Base-by-base conservation (phyloP, 2,113 vertebrate species). In the Amblyornis subalaris region DNA sequence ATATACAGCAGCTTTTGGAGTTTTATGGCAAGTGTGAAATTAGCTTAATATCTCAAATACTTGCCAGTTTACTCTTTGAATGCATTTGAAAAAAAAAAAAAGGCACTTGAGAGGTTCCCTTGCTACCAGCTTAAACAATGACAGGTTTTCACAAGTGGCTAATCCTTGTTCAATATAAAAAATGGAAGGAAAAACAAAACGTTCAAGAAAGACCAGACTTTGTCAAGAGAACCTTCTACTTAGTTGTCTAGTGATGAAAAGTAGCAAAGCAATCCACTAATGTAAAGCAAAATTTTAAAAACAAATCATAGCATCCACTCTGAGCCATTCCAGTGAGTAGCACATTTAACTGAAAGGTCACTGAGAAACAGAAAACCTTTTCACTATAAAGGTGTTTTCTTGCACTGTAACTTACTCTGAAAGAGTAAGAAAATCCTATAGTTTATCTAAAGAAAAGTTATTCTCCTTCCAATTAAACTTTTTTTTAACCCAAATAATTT, bases 251-350 rank as follows among this genome's bases (percentile, higher is more conserved):
- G 14, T 8, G 4, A 29, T 20, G 33, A 66, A 66, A 80, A 45
- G 50, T 11, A 84, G 57, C 23, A 90, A 74, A 64, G 6, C 23
- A 50, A 84, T 42, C 14, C 9, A 42, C 11, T 38, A 33, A 2
- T 53, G 33, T 38, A 40, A 92, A 58, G 24, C 9, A 80, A 71
- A 92, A 77, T 1, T 51, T 44, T 10, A 50, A 74, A 75, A 92
- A 38, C 20, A 73, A 47, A 78, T 64, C 0, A 0, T 13, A 58
- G 24, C 24, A 71, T 17, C 26, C 12, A 62, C 26, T 36, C 23
- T 33, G 33, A 72, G 35, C 42, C 58, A 25, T 22, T 81, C 55
- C n/a, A 44, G 1, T 20, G 75, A 66, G 24, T 4, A 33, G 24
- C 12, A 48, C 16, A 5, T 67, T 33, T 35, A 84, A 89, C 35